Percentiles rank a stretch among this genome's conserved stretches.
Conservation (phyloP, 1,140 invertebrate species). For the Leptoteleia sp. region DNA sequence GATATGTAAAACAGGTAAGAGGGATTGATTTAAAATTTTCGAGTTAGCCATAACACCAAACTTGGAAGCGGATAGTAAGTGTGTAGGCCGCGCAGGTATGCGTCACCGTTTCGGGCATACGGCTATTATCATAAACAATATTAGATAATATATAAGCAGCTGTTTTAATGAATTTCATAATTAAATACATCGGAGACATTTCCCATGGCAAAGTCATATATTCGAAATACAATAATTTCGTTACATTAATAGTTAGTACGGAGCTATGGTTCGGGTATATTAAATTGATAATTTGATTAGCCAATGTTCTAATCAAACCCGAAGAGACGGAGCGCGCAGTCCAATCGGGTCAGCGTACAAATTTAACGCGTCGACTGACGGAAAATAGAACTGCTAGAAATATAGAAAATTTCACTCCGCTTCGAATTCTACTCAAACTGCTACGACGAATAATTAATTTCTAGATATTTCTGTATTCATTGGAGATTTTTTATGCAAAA, state of each 20-base stretch:
- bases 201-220: conserved; percentile 7
- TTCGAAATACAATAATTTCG: conserved; percentile 32
- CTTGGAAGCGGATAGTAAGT: conserved; percentile 31
- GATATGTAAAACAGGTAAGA: no score
- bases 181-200: background rate
- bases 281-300: conserved; percentile 57
- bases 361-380: conserved; percentile 46
- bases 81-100: conserved; percentile 29
- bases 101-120: conserved; percentile 13
- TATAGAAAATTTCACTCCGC: conserved; percentile 41
- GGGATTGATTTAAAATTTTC: background rate
- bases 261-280: conserved; percentile 9
- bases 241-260: conserved; percentile 11
- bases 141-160: conserved; percentile 2
- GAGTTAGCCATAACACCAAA: conserved; percentile 26
- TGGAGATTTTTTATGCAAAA: no score
- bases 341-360: conserved; percentile 56
- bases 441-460: conserved; percentile 14
- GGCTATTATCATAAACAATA: conserved; percentile 1
- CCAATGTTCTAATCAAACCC: conserved; percentile 48
- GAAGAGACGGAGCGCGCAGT: conserved; percentile 66
- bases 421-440: conserved; percentile 11
- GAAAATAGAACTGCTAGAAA: conserved; percentile 50
- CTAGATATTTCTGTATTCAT: no score
- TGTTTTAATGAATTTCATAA: background rate